Base-by-base conservation (phyloP, 1,140 invertebrate genomes). In the Physella acuta region DNA sequence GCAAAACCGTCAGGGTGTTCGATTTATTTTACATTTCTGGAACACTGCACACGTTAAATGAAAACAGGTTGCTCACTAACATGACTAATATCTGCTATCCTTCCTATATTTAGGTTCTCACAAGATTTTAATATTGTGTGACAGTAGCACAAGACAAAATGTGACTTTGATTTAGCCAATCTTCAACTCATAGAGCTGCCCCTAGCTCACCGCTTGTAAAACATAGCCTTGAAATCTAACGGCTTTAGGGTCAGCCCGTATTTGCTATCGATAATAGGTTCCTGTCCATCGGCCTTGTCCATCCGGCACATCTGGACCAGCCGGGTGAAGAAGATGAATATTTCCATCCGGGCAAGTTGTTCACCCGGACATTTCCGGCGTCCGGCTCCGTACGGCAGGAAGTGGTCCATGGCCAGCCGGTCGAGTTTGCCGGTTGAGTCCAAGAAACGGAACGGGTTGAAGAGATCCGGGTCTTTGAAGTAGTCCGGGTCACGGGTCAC, bases 311-410 rank as follows among this genome's bases (percentile, higher is more conserved):
- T 85, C 77, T 92, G 91, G 66, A 93, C 81, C 17, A 93, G 86
- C 5, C 89, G 88, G 2, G 88, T 86, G 63, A 93, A 90, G 53
- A 92, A 88, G 26, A 92, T 39, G 56, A 93, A 94, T 2, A 92
- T 78, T 71, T 91, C 91, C 1, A 88, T 88, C 62, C 87, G 88
- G 0, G 92, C 92, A 51, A 94, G 81, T 0, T 88, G 84, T 82
- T 93, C 91, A 0, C 92, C 93, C 0, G 91, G 88, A 78, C 93
- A 94, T 70, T 90, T 88, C 55, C 82, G 58, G 51, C 76, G 73
- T 17, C 82, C 82, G 0, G 75, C 73, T 1, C 80, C 76, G 63
- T 76, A 82, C 17, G 78, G 77, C 11, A 79, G 59, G 53, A 82
- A 78, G 14, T 60, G 8, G 28, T 80, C 79, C 0, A 69, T 53